Evolutionary conservation across 1,140 invertebrate genomes (phyloP).

Genomic region (Drosophila malerkotliana): DNA sequence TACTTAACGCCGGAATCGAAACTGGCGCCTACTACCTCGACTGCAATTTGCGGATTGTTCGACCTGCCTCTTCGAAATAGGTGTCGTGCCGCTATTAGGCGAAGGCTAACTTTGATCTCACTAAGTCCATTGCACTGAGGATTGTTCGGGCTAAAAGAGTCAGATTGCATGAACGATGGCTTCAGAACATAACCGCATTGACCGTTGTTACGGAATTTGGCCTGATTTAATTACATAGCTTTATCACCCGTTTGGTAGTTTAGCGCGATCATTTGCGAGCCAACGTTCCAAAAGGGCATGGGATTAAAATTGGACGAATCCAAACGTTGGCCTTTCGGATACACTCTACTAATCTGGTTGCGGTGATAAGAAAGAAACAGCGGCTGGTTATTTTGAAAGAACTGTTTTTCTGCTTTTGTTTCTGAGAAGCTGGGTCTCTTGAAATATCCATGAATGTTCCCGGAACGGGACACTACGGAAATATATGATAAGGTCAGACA

Average conservation of each 20-base stretch:
- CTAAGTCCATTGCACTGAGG: conserved; percentile 87
- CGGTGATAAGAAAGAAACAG: conserved; percentile 95
- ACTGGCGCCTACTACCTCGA: no score
- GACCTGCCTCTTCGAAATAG: conserved; percentile 93
- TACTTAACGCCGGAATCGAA: conserved; percentile 93
- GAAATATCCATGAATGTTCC: conserved; percentile 89
- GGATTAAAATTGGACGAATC: conserved; percentile 99
- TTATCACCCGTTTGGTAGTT: conserved; percentile 99
- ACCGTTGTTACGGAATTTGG: conserved; percentile 95
- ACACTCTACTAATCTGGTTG: conserved; percentile 95
- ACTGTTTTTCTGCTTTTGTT: conserved; percentile 95
- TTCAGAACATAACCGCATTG: no score
- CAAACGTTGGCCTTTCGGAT: conserved; percentile 95
- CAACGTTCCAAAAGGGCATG: conserved; percentile 96
- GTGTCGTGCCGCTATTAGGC: conserved; percentile 95
- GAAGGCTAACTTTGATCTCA: conserved; percentile 89
- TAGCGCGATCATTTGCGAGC: conserved; percentile 97
- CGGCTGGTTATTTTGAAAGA: conserved; percentile 90
- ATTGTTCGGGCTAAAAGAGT: conserved; percentile 93
- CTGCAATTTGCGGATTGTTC: conserved; percentile 95
- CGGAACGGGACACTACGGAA: conserved; percentile 94
- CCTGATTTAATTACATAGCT: conserved; percentile 97
- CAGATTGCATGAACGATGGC: conserved; percentile 94
- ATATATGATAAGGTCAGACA: conserved; percentile 98
- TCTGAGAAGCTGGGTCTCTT: conserved; percentile 98